Base-by-base conservation (phyloP, 1,140 invertebrate genomes). In the Drosophila truncata region DNA sequence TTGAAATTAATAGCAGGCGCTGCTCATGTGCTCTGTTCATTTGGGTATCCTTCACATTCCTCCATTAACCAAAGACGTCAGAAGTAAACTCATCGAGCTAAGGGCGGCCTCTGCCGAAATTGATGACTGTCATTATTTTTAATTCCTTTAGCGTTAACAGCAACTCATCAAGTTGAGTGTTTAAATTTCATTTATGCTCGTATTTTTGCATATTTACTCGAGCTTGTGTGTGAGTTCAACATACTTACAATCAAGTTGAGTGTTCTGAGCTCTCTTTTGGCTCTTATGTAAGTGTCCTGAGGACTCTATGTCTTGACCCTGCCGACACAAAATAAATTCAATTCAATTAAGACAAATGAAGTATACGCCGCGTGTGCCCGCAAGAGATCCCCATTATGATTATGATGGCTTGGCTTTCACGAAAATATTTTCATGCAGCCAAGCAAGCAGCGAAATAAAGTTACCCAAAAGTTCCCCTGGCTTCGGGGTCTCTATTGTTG, bases 141-240 rank as follows among this genome's bases (percentile, higher is more conserved):
- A 88, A 87, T 87, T 87, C 67, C 54, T 87, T 82, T 75, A 74
- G 61, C 84, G 71, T 83, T 83, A 88, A 83, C 84, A 78, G 84
- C 83, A 88, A 88, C 83, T 83, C 83, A 87, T 87, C 83, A 88
- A 87, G 84, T 73, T 88, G 67, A 88, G 84, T 88, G 80, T 88
- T 88, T 80, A 87, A 86, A 83, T 87, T 86, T 77, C 60, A 77
- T 80, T 86, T 83, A 82, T 88, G 71, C 65, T 65, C 60, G 64
- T 44, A 41, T 42, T 71, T 78, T 78, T 62, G 64, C 64, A 78
- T 78, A 78, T 78, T 78, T 70, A 42, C 64, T 42, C 37, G 16
- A 27, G 33, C 27, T n/a, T 41, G 44, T 37, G 35, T 59, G 61
- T 41, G 23, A 41, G 33, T 2, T 37, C 33, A 39, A n/a, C 52